Percentiles rank a stretch among this genome's conserved stretches.
phyloP scores from a whole-genome alignment of 2,797 vertebrate genomes.

The Leuciscus waleckii region DNA sequence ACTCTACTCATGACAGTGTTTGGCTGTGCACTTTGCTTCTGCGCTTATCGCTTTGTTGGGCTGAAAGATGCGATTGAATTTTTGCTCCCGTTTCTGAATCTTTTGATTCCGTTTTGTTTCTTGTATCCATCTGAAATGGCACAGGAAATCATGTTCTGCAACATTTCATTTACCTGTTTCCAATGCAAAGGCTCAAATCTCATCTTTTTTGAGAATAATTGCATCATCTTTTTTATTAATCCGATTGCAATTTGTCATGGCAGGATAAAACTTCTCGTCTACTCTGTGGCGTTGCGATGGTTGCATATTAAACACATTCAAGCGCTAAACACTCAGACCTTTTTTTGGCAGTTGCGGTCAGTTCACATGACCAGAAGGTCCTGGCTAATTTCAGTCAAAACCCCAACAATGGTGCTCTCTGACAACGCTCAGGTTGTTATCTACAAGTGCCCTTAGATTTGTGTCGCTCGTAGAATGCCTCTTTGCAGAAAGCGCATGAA shows the following conservation, averaged over 20 bases:
- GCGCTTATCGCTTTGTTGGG: conserved; percentile 45
- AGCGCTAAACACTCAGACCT: not conserved
- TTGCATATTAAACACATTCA: conserved; percentile 2
- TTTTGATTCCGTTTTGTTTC: conserved; percentile 11
- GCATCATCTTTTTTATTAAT: conserved; percentile 16
- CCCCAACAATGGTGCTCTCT: conserved; percentile 55
- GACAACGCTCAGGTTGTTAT: conserved; percentile 63
- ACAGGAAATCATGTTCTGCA: not conserved
- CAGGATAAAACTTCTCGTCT: not conserved
- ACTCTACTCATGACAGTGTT: conserved; percentile 42
- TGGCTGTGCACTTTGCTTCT: conserved; percentile 41
- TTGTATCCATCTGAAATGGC: conserved; percentile 5
- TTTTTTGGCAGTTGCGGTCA: conserved; percentile 26
- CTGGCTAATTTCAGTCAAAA: conserved; percentile 46
- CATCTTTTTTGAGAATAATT: not conserved
- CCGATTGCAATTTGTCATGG: not conserved
- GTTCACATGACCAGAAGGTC: conserved; percentile 59
- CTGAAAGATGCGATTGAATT: conserved; percentile 41
- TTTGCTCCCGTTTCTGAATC: conserved; percentile 14
- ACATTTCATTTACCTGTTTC: not conserved
- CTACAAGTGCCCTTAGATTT: conserved; percentile 60
- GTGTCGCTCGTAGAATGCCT: conserved; percentile 51
- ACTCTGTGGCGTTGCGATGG: not conserved
- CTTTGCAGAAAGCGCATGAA: conserved; percentile 57
- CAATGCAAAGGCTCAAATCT: not conserved